Evolutionary conservation across 2,797 vertebrate species (phyloP).

Genomic region (Spondyliosoma cantharus): DNA sequence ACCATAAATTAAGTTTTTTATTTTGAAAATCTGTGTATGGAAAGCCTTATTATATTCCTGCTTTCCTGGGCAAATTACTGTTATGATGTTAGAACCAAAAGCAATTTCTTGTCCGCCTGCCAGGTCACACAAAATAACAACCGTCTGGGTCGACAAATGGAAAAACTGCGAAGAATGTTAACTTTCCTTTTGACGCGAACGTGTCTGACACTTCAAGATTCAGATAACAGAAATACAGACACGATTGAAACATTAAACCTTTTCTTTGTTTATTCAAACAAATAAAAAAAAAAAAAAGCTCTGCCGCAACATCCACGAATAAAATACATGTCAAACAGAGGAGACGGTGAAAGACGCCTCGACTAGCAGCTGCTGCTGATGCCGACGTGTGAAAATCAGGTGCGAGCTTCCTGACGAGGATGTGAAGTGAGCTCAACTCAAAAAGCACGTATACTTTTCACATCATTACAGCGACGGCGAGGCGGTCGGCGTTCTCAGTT

Average conservation of each 20-base stretch:
- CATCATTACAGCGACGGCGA: conserved; percentile 16
- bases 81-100: conserved; percentile 2
- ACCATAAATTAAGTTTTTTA: not conserved
- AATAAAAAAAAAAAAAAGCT: too few relatives aligned
- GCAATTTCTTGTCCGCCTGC: not conserved
- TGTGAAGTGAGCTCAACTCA: conserved; percentile 13
- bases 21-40: not conserved
- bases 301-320: conserved; percentile 1
- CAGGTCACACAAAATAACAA: conserved; percentile 25
- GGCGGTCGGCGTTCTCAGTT: conserved; percentile 12
- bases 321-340: not conserved
- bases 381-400: conserved; percentile 5
- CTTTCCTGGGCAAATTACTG: not conserved
- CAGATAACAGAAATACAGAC: not conserved
- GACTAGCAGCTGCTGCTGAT: not conserved
- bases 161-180: conserved; percentile 6
- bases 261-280: not conserved
- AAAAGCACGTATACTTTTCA: conserved; percentile 11
- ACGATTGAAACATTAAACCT: not conserved
- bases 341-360: not conserved
- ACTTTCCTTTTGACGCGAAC: not conserved
- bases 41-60: too few relatives aligned
- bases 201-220: not conserved
- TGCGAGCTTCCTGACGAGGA: conserved; percentile 7
- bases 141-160: conserved; percentile 4